These are phyloP conservation scores for Glomeris maerens DNA, from an alignment of 1,140 invertebrate species.

Conservation along the genomic window DNA sequence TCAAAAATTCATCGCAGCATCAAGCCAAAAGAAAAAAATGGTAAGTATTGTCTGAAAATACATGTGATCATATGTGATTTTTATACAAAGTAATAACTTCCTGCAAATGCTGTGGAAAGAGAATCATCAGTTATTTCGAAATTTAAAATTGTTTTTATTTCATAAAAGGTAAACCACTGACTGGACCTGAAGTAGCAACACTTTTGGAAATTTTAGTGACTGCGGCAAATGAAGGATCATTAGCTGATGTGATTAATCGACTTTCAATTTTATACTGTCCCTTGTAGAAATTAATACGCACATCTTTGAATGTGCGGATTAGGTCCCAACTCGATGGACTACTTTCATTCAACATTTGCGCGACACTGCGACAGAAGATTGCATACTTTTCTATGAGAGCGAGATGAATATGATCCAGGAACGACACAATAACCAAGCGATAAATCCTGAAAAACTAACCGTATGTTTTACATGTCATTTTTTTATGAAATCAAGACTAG, in stretches of 20 bases:
- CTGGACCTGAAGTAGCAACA: conserved; percentile 16
- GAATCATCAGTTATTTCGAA: not conserved
- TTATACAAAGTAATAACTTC: not conserved
- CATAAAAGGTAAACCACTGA: conserved; percentile 13
- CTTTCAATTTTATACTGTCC: not conserved
- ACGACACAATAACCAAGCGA: conserved; percentile 3
- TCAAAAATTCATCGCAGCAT: conserved; percentile 13
- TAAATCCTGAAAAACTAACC: conserved; percentile 1
- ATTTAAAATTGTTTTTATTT: no score
- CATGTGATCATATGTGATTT: not conserved
- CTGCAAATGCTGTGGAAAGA: not conserved
- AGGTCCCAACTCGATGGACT: conserved; percentile 18
- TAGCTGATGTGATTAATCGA: conserved; percentile 13
- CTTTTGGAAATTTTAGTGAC: conserved; percentile 17
- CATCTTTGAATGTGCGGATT: not conserved
- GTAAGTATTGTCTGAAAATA: not conserved
- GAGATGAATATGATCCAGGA: conserved; percentile 14
- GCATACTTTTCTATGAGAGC: conserved; percentile 15
- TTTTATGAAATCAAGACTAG: not conserved
- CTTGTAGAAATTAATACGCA: not conserved
- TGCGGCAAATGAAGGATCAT: conserved; percentile 20
- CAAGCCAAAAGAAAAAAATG: conserved; percentile 18
- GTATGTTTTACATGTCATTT: not conserved
- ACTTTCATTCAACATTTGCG: conserved; percentile 17
- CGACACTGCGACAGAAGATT: conserved; percentile 18